These are phyloP conservation scores for Protosalanx chinensis DNA, from an alignment of 2,797 vertebrate species.

Conservation along the genomic window DNA sequence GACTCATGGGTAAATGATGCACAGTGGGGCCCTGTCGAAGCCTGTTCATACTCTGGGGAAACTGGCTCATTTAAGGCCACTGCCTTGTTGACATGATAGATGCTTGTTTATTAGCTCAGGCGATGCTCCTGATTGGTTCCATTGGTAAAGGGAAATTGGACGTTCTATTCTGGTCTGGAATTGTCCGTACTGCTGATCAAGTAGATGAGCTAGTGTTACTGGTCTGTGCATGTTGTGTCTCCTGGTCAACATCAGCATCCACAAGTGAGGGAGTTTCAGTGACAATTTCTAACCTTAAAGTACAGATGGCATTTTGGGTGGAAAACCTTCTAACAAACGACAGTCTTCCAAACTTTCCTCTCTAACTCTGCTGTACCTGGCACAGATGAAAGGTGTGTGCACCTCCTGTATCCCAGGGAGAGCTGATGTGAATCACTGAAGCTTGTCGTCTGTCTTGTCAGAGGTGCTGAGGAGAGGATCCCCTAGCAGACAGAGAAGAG, in stretches of 20 bases:
- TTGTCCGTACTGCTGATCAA: background rate
- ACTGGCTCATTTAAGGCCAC: constrained; percentile 1
- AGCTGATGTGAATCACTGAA: constrained; percentile 43
- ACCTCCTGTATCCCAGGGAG: constrained; percentile 38
- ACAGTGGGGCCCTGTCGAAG: constrained; percentile 22
- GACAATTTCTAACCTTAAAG: background rate
- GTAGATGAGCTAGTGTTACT: no score
- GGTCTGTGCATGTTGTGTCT: no score
- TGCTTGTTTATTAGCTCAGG: background rate
- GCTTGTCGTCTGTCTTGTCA: constrained; percentile 53
- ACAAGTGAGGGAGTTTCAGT: no score
- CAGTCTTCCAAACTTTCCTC: background rate
- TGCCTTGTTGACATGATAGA: background rate
- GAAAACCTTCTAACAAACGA: background rate
- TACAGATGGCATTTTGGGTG: background rate
- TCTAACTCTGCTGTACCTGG: background rate
- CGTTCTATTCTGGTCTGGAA: background rate
- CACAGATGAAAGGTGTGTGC: constrained; percentile 11
- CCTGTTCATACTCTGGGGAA: constrained; percentile 8
- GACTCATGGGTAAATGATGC: constrained; percentile 29
- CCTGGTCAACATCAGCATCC: no score
- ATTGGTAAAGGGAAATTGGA: background rate
- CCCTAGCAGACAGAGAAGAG: constrained; percentile 44
- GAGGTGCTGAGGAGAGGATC: constrained; percentile 40
- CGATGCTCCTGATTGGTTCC: background rate